Evolutionary conservation across 2,888 invertebrate genomes (phyloP).

Genomic region (Drosophila mimica): DNA sequence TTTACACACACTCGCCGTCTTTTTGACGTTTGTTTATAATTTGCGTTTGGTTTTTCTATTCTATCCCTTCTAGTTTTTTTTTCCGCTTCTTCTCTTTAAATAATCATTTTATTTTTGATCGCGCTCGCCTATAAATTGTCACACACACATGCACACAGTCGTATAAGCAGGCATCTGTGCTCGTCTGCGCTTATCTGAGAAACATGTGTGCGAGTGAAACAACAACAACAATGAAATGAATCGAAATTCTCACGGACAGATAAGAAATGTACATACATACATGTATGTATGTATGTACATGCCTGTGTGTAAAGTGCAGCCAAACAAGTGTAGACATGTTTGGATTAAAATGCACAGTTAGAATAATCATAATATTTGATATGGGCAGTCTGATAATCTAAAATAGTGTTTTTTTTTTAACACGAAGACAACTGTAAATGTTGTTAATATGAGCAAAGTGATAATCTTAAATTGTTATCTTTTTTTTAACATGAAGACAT

Average conservation of each 20-base stretch:
- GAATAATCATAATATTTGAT: background rate
- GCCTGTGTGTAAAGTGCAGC: background rate
- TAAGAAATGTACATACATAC: constrained; percentile 1
- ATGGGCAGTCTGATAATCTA: background rate
- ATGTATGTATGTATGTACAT: background rate
- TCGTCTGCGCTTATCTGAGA: constrained; percentile 39
- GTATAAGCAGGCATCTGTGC: constrained; percentile 13
- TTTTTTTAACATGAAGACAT: too few relatives aligned
- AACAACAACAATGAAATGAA: background rate
- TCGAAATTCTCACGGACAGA: background rate
- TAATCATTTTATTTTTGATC: constrained; percentile 69
- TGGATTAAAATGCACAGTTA: background rate
- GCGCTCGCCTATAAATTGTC: constrained; percentile 59
- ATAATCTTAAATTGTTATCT: too few relatives aligned
- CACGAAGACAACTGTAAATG: background rate
- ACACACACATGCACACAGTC: too few relatives aligned
- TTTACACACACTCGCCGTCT: constrained; percentile 14
- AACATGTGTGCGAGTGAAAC: constrained; percentile 30
- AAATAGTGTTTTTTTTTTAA: background rate
- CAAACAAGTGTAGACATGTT: background rate
- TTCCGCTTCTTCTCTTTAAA: constrained; percentile 37
- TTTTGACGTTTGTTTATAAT: constrained; percentile 70
- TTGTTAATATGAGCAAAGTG: background rate
- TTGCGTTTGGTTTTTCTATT: constrained; percentile 33
- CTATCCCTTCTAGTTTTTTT: constrained; percentile 22